Percentiles rank a stretch among this genome's conserved stretches.
Evolutionary conservation across 2,113 vertebrate genomes (phyloP).

Genomic region (Craseonycteris thonglongyai): DNA sequence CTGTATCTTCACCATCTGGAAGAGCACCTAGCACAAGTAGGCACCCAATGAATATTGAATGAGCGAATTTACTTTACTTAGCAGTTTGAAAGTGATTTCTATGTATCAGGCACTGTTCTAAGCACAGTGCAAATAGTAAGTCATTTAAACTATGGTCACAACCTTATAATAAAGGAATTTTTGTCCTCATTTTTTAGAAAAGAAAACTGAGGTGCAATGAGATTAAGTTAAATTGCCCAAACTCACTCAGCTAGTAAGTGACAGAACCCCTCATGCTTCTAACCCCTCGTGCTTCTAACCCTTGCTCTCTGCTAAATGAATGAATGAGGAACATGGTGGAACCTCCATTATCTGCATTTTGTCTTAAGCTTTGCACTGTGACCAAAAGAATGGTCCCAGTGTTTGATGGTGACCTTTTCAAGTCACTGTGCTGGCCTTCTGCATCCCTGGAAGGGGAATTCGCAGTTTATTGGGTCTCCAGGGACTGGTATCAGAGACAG

Average conservation of each 20-base stretch:
- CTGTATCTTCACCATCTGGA: neutral
- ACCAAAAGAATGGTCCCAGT: neutral
- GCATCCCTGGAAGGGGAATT: neutral
- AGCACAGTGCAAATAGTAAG: neutral
- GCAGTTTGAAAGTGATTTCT: neutral
- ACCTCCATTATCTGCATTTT: neutral
- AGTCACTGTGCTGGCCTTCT: neutral
- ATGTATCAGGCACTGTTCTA: neutral
- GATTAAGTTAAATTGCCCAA: neutral
- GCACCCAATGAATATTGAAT: neutral
- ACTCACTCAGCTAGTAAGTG: neutral
- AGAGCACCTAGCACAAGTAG: neutral
- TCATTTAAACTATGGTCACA: neutral
- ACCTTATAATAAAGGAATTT: neutral
- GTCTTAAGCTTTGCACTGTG: neutral
- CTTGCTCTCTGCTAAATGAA: too few species aligned
- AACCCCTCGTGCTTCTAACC: neutral
- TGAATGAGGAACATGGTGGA: neutral
- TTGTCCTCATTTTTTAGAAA: neutral
- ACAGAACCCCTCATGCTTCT: neutral
- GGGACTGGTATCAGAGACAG: neutral
- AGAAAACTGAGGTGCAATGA: neutral
- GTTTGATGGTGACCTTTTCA: neutral
- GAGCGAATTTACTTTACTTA: neutral
- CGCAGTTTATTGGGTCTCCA: neutral